Evolutionary conservation across 2,888 invertebrate species (phyloP).

Genomic region (Spisula subtruncata): DNA sequence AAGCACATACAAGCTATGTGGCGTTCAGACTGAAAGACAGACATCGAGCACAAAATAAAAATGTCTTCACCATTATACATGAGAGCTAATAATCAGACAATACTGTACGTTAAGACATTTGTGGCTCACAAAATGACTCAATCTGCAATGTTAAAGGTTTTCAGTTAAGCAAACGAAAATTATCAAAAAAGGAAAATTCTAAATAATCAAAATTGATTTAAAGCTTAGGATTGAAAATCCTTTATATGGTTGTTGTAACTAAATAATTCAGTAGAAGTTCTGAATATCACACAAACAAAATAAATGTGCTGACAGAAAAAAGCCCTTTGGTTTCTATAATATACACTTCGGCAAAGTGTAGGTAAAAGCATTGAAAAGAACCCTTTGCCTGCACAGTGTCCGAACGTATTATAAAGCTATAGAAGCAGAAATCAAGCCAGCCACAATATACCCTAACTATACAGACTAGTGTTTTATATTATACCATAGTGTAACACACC

Average conservation of each 20-base stretch:
- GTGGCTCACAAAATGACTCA: no score
- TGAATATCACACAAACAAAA: not conserved
- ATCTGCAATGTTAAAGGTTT: no score
- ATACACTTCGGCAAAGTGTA: not conserved
- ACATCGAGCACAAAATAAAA: no score
- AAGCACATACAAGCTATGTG: no score
- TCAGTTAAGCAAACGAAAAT: not conserved
- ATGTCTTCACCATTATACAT: no score
- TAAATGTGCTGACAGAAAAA: not conserved
- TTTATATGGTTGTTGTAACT: not conserved
- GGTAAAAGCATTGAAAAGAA: not conserved
- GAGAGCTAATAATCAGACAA: no score
- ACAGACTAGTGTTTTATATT: not conserved
- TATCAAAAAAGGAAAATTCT: not conserved
- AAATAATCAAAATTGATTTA: not conserved
- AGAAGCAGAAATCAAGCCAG: slow-evolving; percentile 22
- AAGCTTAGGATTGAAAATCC: not conserved
- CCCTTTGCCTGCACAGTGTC: not conserved
- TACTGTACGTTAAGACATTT: no score
- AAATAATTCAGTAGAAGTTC: not conserved
- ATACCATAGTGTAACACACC: no score
- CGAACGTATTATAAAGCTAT: not conserved
- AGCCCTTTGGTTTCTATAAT: slow-evolving; percentile 1
- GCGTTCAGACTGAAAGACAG: no score
- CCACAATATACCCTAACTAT: slow-evolving; percentile 12